phyloP scores from a whole-genome alignment of 2,797 vertebrate genomes.

The Hafferia zeledoni region DNA sequence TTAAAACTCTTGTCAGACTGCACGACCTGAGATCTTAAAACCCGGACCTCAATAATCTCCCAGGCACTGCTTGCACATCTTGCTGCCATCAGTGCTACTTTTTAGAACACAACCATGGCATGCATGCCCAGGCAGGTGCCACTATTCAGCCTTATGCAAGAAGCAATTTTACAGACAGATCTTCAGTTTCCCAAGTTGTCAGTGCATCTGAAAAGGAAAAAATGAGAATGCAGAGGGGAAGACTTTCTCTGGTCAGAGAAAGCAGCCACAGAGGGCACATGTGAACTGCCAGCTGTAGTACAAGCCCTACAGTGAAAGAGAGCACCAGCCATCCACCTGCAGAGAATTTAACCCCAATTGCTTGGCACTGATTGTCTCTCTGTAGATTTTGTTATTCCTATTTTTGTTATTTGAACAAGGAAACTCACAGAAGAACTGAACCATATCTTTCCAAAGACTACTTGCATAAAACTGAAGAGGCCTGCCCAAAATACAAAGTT shows the following conservation, averaged over 20 bases:
- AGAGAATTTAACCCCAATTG: neutral
- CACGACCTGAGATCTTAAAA: rapidly evolving
- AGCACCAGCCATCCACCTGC: neutral
- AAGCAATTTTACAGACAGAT: neutral
- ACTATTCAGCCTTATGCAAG: neutral
- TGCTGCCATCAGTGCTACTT: neutral
- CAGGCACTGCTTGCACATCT: neutral
- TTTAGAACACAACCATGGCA: neutral
- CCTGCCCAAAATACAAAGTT: neutral
- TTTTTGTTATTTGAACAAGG: neutral
- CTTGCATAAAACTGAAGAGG: neutral
- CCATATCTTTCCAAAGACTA: neutral
- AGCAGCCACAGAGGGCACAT: neutral
- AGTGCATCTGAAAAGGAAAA: neutral
- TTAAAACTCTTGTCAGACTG: neutral
- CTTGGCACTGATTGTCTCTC: neutral
- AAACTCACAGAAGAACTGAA: neutral
- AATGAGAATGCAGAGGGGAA: neutral
- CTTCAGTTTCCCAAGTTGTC: neutral
- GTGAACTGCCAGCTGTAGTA: neutral
- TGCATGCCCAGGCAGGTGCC: neutral
- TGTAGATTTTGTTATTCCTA: neutral
- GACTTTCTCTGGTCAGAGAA: neutral
- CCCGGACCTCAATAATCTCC: neutral
- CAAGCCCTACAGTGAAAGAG: neutral